Base-by-base conservation (phyloP, 2,113 vertebrate species). In the Myrmecobius fasciatus region DNA sequence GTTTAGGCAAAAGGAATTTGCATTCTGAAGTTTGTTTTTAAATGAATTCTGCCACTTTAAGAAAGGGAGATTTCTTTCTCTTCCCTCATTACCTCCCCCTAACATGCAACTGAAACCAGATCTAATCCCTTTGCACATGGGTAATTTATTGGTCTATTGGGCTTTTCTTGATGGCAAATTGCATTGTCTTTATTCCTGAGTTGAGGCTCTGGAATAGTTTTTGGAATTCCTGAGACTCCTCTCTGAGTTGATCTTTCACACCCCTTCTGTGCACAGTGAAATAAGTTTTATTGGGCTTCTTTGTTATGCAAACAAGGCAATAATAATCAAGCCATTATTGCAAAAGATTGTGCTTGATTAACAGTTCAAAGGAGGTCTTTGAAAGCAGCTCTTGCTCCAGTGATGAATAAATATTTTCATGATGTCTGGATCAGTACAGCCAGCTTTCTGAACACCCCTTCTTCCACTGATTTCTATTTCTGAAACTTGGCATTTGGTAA, bases 71-170 rank as follows among this genome's bases (percentile, higher is more conserved):
- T 98, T 98, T 98, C 91, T 95, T 97, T 96, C 96, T 96, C 94
- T 96, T 96, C 97, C 60, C 97, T 95, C 54, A 10, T 49, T 95
- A 97, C 94, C 98, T 98, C 97, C 97, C 96, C 98, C 97, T 97
- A 94, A 97, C 88, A 91, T 88, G 98, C 98, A 95, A 94, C 97
- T 98, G 99, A 99, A 99, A 99, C 98, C 98, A 97, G 98, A 99
- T 97, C 98, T 99, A 98, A 99, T 99, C 98, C 99, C 98, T 98
- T 99, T 98, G 98, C 98, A 98, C 97, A 98, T 96, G 97, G 98
- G 98, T 99, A 99, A 99, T 99, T 99, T 99, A 99, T 99, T 99
- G 99, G 98, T 98, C 99, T 99, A 97, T 99, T 98, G 98, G 98
- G 98, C 98, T 98, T 98, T 98, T 98, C 99, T 98, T 98, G 98